Evolutionary conservation across 2,888 invertebrate genomes (phyloP).

Genomic region (Poecilobothrus nobilitatus): DNA sequence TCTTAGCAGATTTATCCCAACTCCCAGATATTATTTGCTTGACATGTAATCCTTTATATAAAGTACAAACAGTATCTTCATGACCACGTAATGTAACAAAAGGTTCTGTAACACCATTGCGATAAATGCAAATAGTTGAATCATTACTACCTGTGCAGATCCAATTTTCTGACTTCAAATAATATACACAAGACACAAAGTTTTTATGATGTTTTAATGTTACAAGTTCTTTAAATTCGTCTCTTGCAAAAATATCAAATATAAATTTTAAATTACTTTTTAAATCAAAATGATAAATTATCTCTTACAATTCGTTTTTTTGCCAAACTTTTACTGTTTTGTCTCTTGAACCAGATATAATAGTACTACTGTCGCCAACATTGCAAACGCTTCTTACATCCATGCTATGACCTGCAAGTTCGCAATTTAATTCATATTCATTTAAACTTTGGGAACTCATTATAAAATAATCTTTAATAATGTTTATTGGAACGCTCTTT

Average conservation of each 20-base stretch:
- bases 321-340: constrained; percentile 81
- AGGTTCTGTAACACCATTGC: constrained; percentile 59
- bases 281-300: constrained; percentile 13
- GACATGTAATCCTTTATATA: constrained; percentile 44
- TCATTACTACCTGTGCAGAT: constrained; percentile 88
- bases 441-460: constrained; percentile 28
- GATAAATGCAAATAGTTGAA: constrained; percentile 69
- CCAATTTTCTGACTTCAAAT: constrained; percentile 63
- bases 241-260: constrained; percentile 41
- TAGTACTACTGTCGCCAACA: constrained; percentile 53
- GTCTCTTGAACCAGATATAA: constrained; percentile 84
- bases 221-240: constrained; percentile 55
- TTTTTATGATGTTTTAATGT: constrained; percentile 73
- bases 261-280: not conserved
- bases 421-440: constrained; percentile 70
- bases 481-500: not conserved
- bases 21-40: constrained; percentile 72
- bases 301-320: constrained; percentile 51
- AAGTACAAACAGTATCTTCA: constrained; percentile 45
- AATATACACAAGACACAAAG: constrained; percentile 75
- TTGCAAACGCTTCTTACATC: constrained; percentile 68
- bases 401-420: constrained; percentile 68
- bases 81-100: constrained; percentile 67
- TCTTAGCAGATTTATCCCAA: constrained; percentile 83
- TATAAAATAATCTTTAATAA: not conserved